These are phyloP conservation scores for Craniophora ligustri DNA, from an alignment of 2,888 invertebrate species.

Conservation along the genomic window DNA sequence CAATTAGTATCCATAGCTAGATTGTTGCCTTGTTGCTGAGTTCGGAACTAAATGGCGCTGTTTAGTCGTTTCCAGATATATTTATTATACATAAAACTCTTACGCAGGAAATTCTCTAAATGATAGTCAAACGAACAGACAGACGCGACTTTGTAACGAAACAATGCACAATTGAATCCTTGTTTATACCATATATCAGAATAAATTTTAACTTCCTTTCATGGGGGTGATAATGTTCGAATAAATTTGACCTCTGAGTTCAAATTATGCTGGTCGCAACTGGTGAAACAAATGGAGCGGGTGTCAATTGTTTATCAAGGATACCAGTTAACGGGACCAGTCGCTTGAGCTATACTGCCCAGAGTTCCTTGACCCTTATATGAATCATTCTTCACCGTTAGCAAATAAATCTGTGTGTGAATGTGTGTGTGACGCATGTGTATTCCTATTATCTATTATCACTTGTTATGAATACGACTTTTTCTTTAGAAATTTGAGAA, in stretches of 20 bases:
- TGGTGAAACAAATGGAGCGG: constrained; percentile 17
- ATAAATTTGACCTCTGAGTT: constrained; percentile 17
- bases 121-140: no score
- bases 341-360: no score
- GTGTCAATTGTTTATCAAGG: constrained; percentile 38
- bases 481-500: no score
- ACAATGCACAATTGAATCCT: constrained; percentile 7
- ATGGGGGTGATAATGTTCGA: constrained; percentile 26
- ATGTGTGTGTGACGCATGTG: neutral
- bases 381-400: constrained; percentile 53
- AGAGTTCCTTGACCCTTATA: constrained; percentile 49
- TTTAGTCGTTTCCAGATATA: no score
- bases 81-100: no score
- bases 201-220: constrained; percentile 38
- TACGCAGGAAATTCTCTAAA: no score
- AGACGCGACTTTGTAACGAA: no score
- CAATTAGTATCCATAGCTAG: no score
- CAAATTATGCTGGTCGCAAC: constrained; percentile 24
- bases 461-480: neutral
- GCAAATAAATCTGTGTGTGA: constrained; percentile 12
- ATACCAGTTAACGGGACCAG: constrained; percentile 39
- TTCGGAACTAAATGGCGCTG: no score
- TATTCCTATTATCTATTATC: neutral
- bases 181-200: constrained; percentile 8
- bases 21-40: no score